phyloP scores from a whole-genome alignment of 1,140 invertebrate genomes.

The Lasaia peninsularis region DNA sequence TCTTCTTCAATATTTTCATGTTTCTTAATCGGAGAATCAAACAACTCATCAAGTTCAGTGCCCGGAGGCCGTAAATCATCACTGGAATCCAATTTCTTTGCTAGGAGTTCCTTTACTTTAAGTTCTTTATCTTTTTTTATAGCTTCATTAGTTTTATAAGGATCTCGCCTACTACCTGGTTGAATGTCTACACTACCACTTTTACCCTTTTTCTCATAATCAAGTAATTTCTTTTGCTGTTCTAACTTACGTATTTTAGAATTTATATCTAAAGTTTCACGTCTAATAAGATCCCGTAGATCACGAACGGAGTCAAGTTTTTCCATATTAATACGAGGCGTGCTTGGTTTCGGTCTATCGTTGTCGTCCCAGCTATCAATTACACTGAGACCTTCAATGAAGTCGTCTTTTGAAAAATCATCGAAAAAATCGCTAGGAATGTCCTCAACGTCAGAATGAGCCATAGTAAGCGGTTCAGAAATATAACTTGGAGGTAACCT shows the following conservation, averaged over 20 bases:
- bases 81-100: slow-evolving; percentile 52
- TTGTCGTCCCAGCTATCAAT: slow-evolving; percentile 62
- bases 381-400: slow-evolving; percentile 67
- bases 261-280: slow-evolving; percentile 18
- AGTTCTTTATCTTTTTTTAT: slow-evolving; percentile 64
- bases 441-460: slow-evolving; percentile 51
- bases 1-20: slow-evolving; percentile 27
- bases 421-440: slow-evolving; percentile 71
- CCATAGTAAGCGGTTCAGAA: not conserved
- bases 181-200: slow-evolving; percentile 31
- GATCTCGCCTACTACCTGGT: slow-evolving; percentile 61
- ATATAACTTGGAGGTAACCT: not conserved
- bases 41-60: slow-evolving; percentile 63
- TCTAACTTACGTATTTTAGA: slow-evolving; percentile 3
- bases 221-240: not conserved
- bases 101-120: slow-evolving; percentile 60
- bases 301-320: slow-evolving; percentile 41
- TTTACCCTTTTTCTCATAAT: not conserved
- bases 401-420: slow-evolving; percentile 65
- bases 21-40: slow-evolving; percentile 27
- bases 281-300: slow-evolving; percentile 44
- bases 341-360: slow-evolving; percentile 18
- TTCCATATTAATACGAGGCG: slow-evolving; percentile 26
- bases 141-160: slow-evolving; percentile 61
- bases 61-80: slow-evolving; percentile 60